Percentiles rank a stretch among this genome's conserved stretches.
These are phyloP conservation scores for Chouioia cunea DNA, from an alignment of 2,888 invertebrate genomes.

Conservation along the genomic window DNA sequence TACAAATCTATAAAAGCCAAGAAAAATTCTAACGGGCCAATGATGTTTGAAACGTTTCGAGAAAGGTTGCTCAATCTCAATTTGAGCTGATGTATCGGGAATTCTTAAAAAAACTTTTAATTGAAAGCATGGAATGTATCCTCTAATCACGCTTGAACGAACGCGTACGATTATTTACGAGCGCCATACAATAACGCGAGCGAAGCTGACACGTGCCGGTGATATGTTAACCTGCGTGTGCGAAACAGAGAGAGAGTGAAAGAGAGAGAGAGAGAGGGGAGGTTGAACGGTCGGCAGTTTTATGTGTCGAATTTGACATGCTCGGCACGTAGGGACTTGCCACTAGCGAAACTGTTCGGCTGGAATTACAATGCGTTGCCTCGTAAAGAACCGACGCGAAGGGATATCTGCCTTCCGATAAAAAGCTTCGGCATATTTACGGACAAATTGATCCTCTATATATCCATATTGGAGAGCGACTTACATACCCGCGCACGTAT, in stretches of 20 bases:
- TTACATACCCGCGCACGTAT: too few relatives aligned
- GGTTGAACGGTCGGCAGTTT: slow-evolving; percentile 64
- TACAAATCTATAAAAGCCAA: not conserved
- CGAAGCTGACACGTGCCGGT: slow-evolving; percentile 63
- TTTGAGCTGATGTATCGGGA: too few relatives aligned
- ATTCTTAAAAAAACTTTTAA: too few relatives aligned
- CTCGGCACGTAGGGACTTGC: slow-evolving; percentile 66
- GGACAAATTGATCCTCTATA: slow-evolving; percentile 31
- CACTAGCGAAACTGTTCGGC: slow-evolving; percentile 65
- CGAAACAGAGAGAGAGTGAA: slow-evolving; percentile 56
- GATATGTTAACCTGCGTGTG: slow-evolving; percentile 64
- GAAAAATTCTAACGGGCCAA: slow-evolving; percentile 14
- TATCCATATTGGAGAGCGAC: not conserved
- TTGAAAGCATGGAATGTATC: slow-evolving; percentile 32
- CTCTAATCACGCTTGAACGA: slow-evolving; percentile 55
- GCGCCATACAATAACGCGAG: slow-evolving; percentile 24
- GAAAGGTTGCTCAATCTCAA: too few relatives aligned
- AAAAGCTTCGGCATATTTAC: slow-evolving; percentile 33
- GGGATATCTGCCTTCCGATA: slow-evolving; percentile 19
- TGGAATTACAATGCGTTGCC: slow-evolving; percentile 65
- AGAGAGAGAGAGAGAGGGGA: too few relatives aligned
- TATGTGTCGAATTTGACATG: slow-evolving; percentile 67
- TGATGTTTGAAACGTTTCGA: not conserved
- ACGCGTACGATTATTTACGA: slow-evolving; percentile 59
- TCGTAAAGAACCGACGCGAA: slow-evolving; percentile 47